Base-by-base conservation (phyloP, 2,113 vertebrate genomes). In the Egretta garzetta region DNA sequence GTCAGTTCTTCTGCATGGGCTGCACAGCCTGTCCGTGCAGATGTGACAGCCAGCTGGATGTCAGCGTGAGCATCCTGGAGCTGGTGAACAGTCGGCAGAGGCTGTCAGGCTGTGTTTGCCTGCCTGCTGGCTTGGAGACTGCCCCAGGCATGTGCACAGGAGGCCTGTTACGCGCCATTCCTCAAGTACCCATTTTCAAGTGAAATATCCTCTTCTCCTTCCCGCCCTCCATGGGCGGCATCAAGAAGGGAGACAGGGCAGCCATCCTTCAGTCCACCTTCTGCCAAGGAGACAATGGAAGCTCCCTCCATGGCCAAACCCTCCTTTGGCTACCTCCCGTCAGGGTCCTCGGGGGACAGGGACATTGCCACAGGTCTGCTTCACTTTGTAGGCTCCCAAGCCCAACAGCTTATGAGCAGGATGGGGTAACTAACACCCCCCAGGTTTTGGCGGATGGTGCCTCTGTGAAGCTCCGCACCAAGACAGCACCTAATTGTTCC, bases 11-110 rank as follows among this genome's bases (percentile, higher is more conserved):
- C 26, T 58, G 33, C 53, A 14, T 18, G n/a, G 75, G 10, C 45
- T 43, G 33, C 53, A 60, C 53, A 72, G 47, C n/a, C 58, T 49
- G 37, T 45, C 37, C 0, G 0, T 33, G 23, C 8, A 6, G 76
- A 35, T 64, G 9, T 24, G 47, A 53, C 52, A 32, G 6, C 26
- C 30, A 20, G 13, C n/a, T 76, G 30, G 50, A 27, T 28, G 37
- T 58, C 68, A 56, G 59, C 5, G 0, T 27, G 75, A 63, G 66
- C n/a, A 53, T 26, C 20, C 71, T 37, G 76, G 28, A n/a, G 45
- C 27, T 39, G 55, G 7, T 43, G 45, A 86, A 28, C 43, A 19
- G 7, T 14, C 8, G 2, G 35, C 75, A 84, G 76, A 14, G 32
- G 17, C 92, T 53, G 19, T 56, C 63, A 47, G n/a, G 23, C 37